phyloP scores from a whole-genome alignment of 2,797 vertebrate genomes.

The Hemitrygon akajei region DNA sequence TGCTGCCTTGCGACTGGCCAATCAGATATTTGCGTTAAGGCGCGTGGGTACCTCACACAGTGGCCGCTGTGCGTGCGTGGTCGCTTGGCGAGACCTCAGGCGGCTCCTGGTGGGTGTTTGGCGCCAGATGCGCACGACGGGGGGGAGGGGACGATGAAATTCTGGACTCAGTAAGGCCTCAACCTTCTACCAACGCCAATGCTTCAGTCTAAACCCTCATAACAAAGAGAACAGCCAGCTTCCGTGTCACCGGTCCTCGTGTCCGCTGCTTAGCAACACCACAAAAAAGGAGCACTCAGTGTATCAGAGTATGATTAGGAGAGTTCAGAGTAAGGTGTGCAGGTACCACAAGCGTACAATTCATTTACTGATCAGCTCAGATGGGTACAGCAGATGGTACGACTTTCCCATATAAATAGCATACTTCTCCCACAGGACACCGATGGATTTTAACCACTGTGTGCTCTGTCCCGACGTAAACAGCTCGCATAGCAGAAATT shows the following conservation, averaged over 20 bases:
- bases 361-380: neutral
- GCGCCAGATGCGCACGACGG: no score
- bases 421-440: neutral
- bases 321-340: neutral
- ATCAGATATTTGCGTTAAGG: no score
- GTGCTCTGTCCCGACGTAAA: neutral
- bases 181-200: neutral
- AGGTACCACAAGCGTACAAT: neutral
- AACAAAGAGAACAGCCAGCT: neutral
- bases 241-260: neutral
- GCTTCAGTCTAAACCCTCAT: neutral
- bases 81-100: neutral
- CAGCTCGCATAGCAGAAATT: neutral
- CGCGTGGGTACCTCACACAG: no score
- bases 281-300: neutral
- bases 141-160: neutral
- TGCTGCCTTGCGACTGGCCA: no score
- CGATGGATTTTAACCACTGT: neutral
- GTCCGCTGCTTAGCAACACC: neutral
- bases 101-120: neutral
- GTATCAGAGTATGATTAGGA: neutral
- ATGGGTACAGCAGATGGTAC: neutral
- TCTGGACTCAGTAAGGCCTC: neutral
- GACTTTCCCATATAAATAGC: neutral
- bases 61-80: no score